Percentiles rank a stretch among this genome's conserved stretches.
Conservation (phyloP, 2,113 vertebrate species). For the Leiothrix lutea region DNA sequence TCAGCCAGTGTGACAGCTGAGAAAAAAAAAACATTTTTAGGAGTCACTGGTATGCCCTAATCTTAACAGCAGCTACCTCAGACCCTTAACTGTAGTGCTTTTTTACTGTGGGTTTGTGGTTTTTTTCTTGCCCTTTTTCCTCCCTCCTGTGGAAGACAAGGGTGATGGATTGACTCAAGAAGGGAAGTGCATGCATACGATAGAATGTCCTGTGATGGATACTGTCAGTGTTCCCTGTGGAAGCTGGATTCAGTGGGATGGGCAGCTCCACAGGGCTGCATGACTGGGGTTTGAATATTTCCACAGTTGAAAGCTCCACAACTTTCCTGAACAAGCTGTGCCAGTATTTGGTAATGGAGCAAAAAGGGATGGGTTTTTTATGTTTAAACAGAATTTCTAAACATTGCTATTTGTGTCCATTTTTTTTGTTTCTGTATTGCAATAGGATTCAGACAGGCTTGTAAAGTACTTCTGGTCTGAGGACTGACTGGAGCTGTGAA, state of each 20-base stretch:
- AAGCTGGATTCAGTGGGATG: not conserved
- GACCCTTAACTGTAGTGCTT: not conserved
- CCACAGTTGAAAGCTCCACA: not conserved
- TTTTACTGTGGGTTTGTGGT: not conserved
- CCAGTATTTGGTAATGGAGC: not conserved
- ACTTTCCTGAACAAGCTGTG: not conserved
- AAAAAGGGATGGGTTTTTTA: not conserved
- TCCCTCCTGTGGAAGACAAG: not conserved
- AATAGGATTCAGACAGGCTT: not conserved
- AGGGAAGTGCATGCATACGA: fast-evolving
- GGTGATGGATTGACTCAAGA: not conserved
- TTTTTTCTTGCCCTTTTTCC: too few relatives aligned
- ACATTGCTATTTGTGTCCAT: not conserved
- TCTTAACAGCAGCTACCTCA: not conserved
- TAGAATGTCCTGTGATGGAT: not conserved
- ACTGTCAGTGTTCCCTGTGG: not conserved
- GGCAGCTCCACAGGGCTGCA: fast-evolving
- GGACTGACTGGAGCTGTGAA: not conserved
- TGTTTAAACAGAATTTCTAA: not conserved
- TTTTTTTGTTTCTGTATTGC: not conserved
- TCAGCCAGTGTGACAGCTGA: not conserved
- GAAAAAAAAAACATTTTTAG: not conserved
- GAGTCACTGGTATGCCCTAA: not conserved
- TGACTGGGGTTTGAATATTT: not conserved
- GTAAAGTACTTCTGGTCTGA: not conserved